Percentiles rank a stretch among this genome's conserved stretches.
Conservation (phyloP, 2,797 vertebrate genomes). For the Xenentodon cancila region DNA sequence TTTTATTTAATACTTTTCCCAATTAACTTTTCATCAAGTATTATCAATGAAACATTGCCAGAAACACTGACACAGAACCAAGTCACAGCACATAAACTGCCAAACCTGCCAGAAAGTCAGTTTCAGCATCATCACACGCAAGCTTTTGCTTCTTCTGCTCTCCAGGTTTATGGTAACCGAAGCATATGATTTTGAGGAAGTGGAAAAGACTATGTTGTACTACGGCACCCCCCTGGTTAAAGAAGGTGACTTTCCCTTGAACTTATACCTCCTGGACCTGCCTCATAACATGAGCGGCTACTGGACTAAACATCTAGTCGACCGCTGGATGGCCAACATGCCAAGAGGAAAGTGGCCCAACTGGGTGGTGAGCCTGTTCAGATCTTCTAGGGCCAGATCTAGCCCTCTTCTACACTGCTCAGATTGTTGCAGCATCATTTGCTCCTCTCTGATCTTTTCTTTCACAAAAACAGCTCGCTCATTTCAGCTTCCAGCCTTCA, state of each 20-base stretch:
- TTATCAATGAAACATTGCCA: too few relatives aligned
- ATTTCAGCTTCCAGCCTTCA: not conserved
- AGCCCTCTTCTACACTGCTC: too few relatives aligned
- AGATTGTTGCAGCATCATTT: too few relatives aligned
- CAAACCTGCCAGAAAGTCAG: too few relatives aligned
- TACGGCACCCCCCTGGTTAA: slow-evolving; percentile 85
- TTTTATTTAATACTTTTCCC: too few relatives aligned
- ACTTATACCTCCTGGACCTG: slow-evolving; percentile 88
- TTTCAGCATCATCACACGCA: too few relatives aligned
- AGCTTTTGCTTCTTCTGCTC: not conserved
- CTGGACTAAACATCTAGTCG: slow-evolving; percentile 80
- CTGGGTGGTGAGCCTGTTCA: slow-evolving; percentile 88
- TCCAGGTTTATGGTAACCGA: slow-evolving; percentile 90
- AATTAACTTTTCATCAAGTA: too few relatives aligned
- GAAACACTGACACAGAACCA: too few relatives aligned
- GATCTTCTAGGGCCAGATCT: too few relatives aligned
- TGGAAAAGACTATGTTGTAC: slow-evolving; percentile 92
- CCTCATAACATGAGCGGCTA: slow-evolving; percentile 80
- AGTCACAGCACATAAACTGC: too few relatives aligned
- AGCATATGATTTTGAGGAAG: slow-evolving; percentile 82
- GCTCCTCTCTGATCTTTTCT: too few relatives aligned
- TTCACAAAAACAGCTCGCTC: not conserved
- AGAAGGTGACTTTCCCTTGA: slow-evolving; percentile 95
- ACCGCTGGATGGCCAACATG: slow-evolving; percentile 94
- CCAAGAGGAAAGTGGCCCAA: slow-evolving; percentile 93